Evolutionary conservation across 1,140 invertebrate species (phyloP), one percentile per base, ranked within the genome.

Genomic region (Micrasema longulum): DNA sequence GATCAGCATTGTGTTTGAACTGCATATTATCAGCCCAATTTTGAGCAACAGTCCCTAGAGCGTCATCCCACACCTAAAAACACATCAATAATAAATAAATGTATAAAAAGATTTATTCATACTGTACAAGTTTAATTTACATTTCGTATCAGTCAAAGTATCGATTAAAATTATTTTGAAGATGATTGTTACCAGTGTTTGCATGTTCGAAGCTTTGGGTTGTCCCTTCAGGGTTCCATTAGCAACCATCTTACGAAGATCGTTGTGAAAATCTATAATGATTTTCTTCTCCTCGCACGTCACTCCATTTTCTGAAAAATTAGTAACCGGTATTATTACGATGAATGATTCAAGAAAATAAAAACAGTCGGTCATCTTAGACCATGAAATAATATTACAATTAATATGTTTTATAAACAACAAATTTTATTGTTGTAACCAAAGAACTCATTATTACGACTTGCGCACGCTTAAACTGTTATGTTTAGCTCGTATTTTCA

Each of bases 1-100:
- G n/a, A 16, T 69, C 38, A 12, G 26, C 11, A 35, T 72, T 75
- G 35, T 75, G 73, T 26, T 31, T 7, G 22, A 47, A 75, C 16
- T 64, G 38, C 73, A 75, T 75, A 7, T 69, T 71, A 45, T 72
- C 50, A 3, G 73, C 73, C 64, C 66, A 75, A 23, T 35, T 22
- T 69, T 75, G 73, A 12, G 73, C 73, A 7, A 69, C 35, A 12
- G 14, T 23, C 41, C 4, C 65, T 26, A 75, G 53, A 23, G 20
- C 41, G n/a, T 75, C 73, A 52, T 75, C 69, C 73, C 73, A 75
- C 23, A 65, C 66, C 73, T 75, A 22, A 50, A 60, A 69, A n/a
- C 9, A 16, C n/a, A 16, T 1, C 5, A 45, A 0, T 16, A 45
- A 38, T 38, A 38, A 38, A 38, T 41, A 1, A 41, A 41, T n/a